These are phyloP conservation scores for Balaenoptera acutorostrata DNA, from an alignment of 2,113 vertebrate species.

Conservation along the genomic window DNA sequence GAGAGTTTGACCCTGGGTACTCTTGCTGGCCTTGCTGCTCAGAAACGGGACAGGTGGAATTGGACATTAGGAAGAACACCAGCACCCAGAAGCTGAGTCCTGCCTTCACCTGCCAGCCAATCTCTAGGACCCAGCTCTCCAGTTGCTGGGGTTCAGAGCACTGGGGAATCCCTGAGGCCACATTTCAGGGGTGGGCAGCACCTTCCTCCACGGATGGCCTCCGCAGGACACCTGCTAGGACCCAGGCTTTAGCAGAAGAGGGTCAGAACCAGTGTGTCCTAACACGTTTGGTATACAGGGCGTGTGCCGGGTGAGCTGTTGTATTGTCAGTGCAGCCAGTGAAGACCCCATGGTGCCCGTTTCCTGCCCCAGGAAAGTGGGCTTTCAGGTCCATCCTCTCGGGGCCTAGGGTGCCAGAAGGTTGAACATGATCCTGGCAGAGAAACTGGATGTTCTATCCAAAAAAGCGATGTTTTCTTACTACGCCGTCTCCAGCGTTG, in stretches of 20 bases:
- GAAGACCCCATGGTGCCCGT: rapidly evolving
- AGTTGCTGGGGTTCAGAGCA: not conserved
- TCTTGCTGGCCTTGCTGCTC: not conserved
- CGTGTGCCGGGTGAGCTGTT: rapidly evolving
- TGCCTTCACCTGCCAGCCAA: not conserved
- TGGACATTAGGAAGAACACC: not conserved
- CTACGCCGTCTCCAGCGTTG: not conserved
- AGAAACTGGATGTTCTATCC: not conserved
- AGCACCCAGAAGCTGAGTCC: not conserved
- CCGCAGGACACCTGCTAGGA: not conserved
- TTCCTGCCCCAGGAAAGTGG: slow-evolving; percentile 7
- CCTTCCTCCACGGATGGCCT: not conserved
- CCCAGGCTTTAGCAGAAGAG: not conserved
- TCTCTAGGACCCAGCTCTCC: not conserved
- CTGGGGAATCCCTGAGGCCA: not conserved
- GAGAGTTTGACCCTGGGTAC: not conserved
- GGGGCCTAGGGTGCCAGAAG: not conserved
- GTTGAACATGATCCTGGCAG: slow-evolving; percentile 34
- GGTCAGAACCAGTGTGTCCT: not conserved
- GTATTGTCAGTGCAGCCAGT: not conserved
- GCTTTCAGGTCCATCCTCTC: not conserved
- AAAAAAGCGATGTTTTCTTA: slow-evolving; percentile 15
- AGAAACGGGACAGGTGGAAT: not conserved
- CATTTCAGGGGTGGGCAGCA: rapidly evolving
- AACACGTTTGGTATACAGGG: rapidly evolving